These are phyloP conservation scores for Patella pellucida DNA, from an alignment of 2,888 invertebrate species.

Conservation along the genomic window DNA sequence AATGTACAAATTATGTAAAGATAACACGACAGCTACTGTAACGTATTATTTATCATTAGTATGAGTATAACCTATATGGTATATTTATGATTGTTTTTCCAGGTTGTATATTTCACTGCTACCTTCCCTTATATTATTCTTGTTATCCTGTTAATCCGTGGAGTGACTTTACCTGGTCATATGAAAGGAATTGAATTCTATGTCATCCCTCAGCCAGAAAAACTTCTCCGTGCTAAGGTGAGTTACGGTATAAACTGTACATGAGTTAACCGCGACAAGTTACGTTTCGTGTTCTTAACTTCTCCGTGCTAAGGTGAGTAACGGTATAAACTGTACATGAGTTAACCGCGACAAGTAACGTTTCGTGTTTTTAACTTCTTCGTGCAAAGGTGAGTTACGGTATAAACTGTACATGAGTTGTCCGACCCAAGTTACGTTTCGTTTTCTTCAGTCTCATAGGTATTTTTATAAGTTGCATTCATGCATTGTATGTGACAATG, in stretches of 20 bases:
- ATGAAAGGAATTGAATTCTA: conserved; percentile 62
- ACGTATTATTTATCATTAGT: too few species aligned
- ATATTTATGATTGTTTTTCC: conserved; percentile 13
- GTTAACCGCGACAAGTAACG: too few species aligned
- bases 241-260: neutral
- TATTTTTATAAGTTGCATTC: too few species aligned
- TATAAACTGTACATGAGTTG: too few species aligned
- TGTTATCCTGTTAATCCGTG: conserved; percentile 58
- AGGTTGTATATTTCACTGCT: conserved; percentile 68
- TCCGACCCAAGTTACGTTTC: too few species aligned
- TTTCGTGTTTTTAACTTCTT: conserved; percentile 30
- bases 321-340: too few species aligned
- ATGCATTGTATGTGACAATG: too few species aligned
- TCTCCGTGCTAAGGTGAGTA: conserved; percentile 48
- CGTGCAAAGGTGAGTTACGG: conserved; percentile 49
- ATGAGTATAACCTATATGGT: too few species aligned
- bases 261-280: too few species aligned
- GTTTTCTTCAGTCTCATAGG: too few species aligned
- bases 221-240: conserved; percentile 55
- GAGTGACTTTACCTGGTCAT: conserved; percentile 60
- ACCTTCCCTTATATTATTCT: conserved; percentile 65
- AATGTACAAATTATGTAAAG: too few species aligned
- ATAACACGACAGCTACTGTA: too few species aligned
- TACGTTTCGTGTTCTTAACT: conserved; percentile 30
- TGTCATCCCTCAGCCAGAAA: conserved; percentile 59